Evolutionary conservation across 2,888 invertebrate species (phyloP), one percentile per base, ranked within the genome.

Genomic region (Ectobius pallidus): DNA sequence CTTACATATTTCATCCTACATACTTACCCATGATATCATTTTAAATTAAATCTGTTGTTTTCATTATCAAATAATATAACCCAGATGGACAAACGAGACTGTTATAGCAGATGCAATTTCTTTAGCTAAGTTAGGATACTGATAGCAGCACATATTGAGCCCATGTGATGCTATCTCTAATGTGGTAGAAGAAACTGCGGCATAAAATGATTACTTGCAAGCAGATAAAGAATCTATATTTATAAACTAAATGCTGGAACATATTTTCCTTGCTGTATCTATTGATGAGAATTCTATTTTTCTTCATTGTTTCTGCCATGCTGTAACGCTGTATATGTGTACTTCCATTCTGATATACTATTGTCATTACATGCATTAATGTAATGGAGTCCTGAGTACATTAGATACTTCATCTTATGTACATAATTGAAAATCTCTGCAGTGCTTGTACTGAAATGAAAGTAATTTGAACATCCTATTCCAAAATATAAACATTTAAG

Each of bases 71-170:
- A 22, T 9, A 25, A 25, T 55, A 14, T 46, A 46, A 46, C 7
- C 39, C 7, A 46, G 7, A 25, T 65, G 65, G 46, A 65, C 27
- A 18, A 65, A 42, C 18, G 46, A 65, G 46, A 65, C 42, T 65
- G 46, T 44, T 44, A n/a, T 3, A 1, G 1, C n/a, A 27, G 27
- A 44, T 16, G 27, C 18, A 46, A 9, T 65, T 65, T 27, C 65
- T 65, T 65, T 22, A 27, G 30, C 70, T 70, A 11, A 20, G 30
- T 3, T 14, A 22, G 6, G 30, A n/a, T 18, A 11, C 55, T 18
- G 25, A 18, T 55, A 11, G 52, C 39, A 34, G 39, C 39, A 61
- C 70, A 70, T 39, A 39, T 27, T 70, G 70, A 70, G 70, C 70
- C 70, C 70, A 61, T 70, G 70, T 58, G 34, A 25, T 65, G 65